These are phyloP conservation scores for Anolis apletophallus DNA, from an alignment of 2,797 vertebrate genomes.

Conservation along the genomic window DNA sequence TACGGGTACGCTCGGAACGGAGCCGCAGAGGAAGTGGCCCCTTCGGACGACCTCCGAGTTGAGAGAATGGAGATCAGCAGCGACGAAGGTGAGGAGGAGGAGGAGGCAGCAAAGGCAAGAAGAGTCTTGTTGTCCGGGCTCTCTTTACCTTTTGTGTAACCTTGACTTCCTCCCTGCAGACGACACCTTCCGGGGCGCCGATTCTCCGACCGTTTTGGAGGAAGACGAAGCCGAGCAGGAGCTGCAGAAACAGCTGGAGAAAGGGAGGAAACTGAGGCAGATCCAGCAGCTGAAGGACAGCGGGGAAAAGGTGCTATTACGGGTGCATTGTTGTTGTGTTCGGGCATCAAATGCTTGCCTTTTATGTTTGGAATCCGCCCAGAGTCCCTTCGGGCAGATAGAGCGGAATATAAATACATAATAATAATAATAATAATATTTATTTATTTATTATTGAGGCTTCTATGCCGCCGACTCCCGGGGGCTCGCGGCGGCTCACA, in stretches of 20 bases:
- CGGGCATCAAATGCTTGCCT: too few species aligned
- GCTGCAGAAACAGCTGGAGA: constrained; percentile 93
- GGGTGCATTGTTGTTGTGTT: too few species aligned
- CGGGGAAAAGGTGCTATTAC: constrained; percentile 88
- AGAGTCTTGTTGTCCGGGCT: too few species aligned
- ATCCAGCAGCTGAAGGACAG: constrained; percentile 87
- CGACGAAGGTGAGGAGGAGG: constrained; percentile 68
- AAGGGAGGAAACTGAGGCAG: constrained; percentile 87
- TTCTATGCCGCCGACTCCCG: too few species aligned
- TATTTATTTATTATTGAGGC: too few species aligned
- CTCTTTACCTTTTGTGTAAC: too few species aligned
- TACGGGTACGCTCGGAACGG: constrained; percentile 55
- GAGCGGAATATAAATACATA: too few species aligned
- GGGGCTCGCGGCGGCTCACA: too few species aligned
- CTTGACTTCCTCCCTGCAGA: constrained; percentile 49
- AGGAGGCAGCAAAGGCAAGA: too few species aligned
- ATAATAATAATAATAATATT: too few species aligned
- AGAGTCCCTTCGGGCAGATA: too few species aligned
- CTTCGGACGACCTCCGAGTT: constrained; percentile 85
- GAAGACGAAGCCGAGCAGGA: constrained; percentile 92
- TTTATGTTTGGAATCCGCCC: too few species aligned
- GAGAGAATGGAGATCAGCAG: constrained; percentile 94
- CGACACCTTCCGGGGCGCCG: constrained; percentile 69
- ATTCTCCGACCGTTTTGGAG: constrained; percentile 78
- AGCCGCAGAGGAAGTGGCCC: not conserved